Evolutionary conservation across 2,797 vertebrate genomes (phyloP), one percentile per base, ranked within the genome.

Genomic region (Rachycentron canadum): DNA sequence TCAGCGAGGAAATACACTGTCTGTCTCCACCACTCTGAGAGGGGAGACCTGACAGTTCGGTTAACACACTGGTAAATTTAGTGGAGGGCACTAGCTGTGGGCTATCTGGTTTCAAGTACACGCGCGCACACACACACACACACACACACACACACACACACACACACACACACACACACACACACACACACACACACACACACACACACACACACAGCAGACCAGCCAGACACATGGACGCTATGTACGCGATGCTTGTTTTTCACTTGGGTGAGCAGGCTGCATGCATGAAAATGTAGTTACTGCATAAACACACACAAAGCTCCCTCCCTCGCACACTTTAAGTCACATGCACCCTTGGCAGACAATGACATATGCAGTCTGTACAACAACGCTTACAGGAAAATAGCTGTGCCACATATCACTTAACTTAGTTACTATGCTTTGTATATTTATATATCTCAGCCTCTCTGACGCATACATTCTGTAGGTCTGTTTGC

Each of bases 21-120:
- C 89, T 89, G 93, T 94, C 90, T 88, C 91, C 81, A 89, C 76
- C 78, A 86, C 86, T 87, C 81, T 78, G 73, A 86, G 82, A 81
- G 68, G 74, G 87, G 83, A 89, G 86, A 87, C 88, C 91, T 93
- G 89, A 88, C 90, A 90, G 88, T 88, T 93, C 90, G 84, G 89
- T 91, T 94, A 89, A 93, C 93, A 88, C 82, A 81, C 71, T 88
- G 91, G 93, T 94, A 94, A 95, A 95, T 96, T 95, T 96, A 95
- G 93, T 92, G 86, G 88, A 63, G 84, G 85, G 85, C 84, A 90
- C 85, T 47, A 83, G 72, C 82, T 90, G 67, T 72, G 81, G 74
- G 71, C 78, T 91, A 93, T 95, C 91, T 86, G 62, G 78, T 95
- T 94, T 92, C 93, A 90, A 62, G 23, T 65, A 76, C 70, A 70